These are phyloP conservation scores for Fissipunctia ypsillon DNA, from an alignment of 2,888 invertebrate species.

Conservation along the genomic window DNA sequence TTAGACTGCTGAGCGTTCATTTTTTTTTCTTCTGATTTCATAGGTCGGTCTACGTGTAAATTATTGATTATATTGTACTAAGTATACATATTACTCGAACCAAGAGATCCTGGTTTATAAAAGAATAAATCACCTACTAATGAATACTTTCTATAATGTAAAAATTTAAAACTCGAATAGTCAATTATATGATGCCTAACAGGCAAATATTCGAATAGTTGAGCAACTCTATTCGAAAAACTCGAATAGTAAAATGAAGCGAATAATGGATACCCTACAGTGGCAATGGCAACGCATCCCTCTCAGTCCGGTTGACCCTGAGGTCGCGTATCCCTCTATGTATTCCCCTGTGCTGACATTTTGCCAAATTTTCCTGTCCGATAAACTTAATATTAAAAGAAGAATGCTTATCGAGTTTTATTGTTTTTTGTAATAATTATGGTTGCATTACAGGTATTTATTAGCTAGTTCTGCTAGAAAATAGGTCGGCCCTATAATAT, in stretches of 20 bases:
- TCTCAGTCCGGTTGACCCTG: constrained; percentile 78
- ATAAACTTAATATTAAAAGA: constrained; percentile 20
- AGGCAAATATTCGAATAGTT: neutral
- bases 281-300: constrained; percentile 79
- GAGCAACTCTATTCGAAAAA: neutral
- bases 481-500: neutral
- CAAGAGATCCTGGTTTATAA: neutral
- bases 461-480: neutral
- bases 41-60: neutral
- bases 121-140: too few species aligned
- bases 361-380: constrained; percentile 34
- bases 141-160: neutral
- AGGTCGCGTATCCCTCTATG: constrained; percentile 77
- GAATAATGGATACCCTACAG: neutral
- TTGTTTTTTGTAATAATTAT: neutral
- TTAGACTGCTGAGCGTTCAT: too few species aligned
- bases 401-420: neutral
- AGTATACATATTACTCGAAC: neutral
- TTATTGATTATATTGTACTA: neutral
- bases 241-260: neutral
- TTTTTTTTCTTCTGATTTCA: neutral
- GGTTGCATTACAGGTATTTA: neutral
- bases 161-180: neutral
- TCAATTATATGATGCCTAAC: too few species aligned
- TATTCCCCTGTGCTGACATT: constrained; percentile 46